Base-by-base conservation (phyloP, 2,797 vertebrate genomes). In the Urosaurus nigricauda region DNA sequence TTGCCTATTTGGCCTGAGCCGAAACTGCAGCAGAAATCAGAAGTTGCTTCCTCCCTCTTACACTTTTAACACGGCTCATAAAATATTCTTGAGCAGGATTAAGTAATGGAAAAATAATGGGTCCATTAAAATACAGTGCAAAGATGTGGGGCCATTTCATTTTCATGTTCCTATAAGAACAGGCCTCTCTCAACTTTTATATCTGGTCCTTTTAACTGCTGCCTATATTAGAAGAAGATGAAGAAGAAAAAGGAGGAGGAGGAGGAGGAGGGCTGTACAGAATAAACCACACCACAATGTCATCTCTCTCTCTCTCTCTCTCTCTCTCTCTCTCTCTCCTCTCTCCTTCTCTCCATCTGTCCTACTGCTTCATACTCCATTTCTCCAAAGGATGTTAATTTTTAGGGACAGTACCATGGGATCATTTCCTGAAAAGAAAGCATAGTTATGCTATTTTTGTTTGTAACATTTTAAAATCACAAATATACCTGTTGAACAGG, bases 51-150 rank as follows among this genome's bases (percentile, higher is more conserved):
- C 29, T 82, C 11, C 40, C 47, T 13, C 32, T 37, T 77, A 84
- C 40, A 29, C 26, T 83, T 77, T 88, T 90, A 77, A 78, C 73
- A 86, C 56, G 74, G 81, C 63, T 87, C 73, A 71, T 71, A 83
- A 87, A 37, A n/a, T 78, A 78, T 86, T 78, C 79, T 79, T 77
- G 70, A 86, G 63, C 40, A 32, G 47, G 79, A 40, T 85, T 85
- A 70, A 89, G 83, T 63, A 53, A 79, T 79, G 83, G 37, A 79
- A 79, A 87, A 87, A 87, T 70, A 87, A 79, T 85, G 75, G 75
- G 77, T 40, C 75, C 53, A 79, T 35, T 84, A 89, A 84, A 89
- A 73, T 60, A 71, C 74, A 84, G 26, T 43, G 73, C 47, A 68
- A 78, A 58, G 32, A 79, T 79, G 8, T 40, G 82, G 83, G 37